These are phyloP conservation scores for Dasypogon diadema DNA, from an alignment of 2,888 invertebrate species.

Conservation along the genomic window DNA sequence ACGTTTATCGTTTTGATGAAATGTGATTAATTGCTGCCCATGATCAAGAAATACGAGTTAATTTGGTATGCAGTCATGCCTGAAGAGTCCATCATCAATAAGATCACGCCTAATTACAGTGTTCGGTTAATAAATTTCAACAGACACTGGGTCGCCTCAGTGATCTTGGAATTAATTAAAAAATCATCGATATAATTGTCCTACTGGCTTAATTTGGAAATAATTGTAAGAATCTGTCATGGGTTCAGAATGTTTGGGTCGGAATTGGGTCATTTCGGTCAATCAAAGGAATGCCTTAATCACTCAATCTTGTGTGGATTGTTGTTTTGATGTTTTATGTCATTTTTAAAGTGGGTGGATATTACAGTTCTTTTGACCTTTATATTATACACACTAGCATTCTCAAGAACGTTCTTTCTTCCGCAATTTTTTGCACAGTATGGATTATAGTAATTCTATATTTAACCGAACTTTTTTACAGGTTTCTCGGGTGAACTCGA, in stretches of 20 bases:
- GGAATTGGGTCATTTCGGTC: conserved; percentile 5
- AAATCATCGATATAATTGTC: neutral
- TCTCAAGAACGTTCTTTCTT: too few relatives aligned
- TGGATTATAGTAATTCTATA: too few relatives aligned
- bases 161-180: conserved; percentile 9
- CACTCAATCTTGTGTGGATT: neutral
- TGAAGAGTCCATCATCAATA: neutral
- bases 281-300: neutral
- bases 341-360: neutral
- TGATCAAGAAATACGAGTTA: conserved; percentile 3
- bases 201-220: neutral
- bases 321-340: neutral
- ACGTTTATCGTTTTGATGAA: neutral
- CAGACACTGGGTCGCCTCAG: neutral
- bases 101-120: neutral
- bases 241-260: neutral
- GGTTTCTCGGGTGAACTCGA: too few relatives aligned
- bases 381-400: too few relatives aligned
- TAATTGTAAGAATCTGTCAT: conserved; percentile 7
- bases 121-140: neutral
- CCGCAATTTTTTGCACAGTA: too few relatives aligned
- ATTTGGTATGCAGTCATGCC: neutral
- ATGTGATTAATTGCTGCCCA: conserved; percentile 4
- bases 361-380: neutral
- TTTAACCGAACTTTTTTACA: too few relatives aligned